Evolutionary conservation across 2,797 vertebrate genomes (phyloP).

Genomic region (Basileuterus tristriatus): DNA sequence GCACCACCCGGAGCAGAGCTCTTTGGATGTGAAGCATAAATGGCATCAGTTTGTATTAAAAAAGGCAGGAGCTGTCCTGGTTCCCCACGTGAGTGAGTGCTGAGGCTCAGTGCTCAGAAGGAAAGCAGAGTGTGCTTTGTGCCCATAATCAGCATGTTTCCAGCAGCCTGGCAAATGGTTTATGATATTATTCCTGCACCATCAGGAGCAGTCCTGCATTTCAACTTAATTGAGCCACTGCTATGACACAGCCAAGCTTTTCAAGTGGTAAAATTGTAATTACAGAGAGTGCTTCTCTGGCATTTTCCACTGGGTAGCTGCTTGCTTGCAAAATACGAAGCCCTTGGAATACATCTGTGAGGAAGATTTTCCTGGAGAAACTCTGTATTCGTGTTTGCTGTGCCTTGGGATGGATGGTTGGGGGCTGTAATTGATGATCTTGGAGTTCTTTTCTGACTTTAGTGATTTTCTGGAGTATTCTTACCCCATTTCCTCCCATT

Average conservation of each 20-base stretch:
- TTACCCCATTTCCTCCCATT: not conserved
- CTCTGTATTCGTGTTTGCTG: rapidly evolving
- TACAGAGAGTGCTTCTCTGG: constrained; percentile 30
- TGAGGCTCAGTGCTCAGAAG: not conserved
- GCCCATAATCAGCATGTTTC: not conserved
- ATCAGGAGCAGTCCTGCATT: constrained; percentile 21
- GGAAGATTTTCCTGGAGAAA: not conserved
- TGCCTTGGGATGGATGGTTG: rapidly evolving
- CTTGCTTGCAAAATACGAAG: constrained; percentile 12
- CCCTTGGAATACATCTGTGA: not conserved
- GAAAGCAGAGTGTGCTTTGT: not conserved
- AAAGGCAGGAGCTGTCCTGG: constrained; percentile 6
- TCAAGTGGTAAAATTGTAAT: constrained; percentile 55
- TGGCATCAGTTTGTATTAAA: not conserved
- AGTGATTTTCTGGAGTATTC: not conserved
- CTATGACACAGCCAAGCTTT: constrained; percentile 42
- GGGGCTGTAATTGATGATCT: not conserved
- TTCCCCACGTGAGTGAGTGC: not conserved
- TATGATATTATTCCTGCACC: not conserved
- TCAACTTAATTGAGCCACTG: constrained; percentile 13
- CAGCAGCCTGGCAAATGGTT: constrained; percentile 23
- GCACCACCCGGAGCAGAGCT: not conserved
- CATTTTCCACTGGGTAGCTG: not conserved
- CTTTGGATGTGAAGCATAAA: not conserved
- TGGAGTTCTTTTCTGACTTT: not conserved